phyloP scores from a whole-genome alignment of 2,113 vertebrate species.

The Apaloderma vittatum region DNA sequence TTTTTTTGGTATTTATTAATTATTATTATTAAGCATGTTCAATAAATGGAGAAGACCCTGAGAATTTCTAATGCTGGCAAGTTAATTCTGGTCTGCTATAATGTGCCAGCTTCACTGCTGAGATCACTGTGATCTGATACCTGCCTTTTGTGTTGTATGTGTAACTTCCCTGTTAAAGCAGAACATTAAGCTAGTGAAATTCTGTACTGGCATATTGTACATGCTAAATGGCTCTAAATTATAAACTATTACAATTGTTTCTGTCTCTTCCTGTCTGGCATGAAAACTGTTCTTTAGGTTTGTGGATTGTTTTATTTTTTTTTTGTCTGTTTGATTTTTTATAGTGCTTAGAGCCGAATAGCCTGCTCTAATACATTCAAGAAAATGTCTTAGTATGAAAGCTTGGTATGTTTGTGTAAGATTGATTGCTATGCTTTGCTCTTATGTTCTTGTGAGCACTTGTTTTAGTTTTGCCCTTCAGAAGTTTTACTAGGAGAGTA shows the following conservation, averaged over 20 bases:
- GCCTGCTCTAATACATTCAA: not conserved
- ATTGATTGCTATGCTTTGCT: not conserved
- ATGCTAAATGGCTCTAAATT: not conserved
- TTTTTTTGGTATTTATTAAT: not conserved
- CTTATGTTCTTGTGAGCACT: not conserved
- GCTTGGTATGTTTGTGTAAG: not conserved
- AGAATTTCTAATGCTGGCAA: not conserved
- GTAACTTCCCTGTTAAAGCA: not conserved
- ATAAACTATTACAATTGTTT: not conserved
- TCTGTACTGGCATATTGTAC: not conserved
- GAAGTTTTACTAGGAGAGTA: constrained; percentile 23
- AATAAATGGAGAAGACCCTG: not conserved
- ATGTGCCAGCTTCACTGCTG: not conserved
- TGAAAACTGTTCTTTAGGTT: not conserved
- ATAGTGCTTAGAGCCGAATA: not conserved
- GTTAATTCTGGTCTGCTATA: not conserved
- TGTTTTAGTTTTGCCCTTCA: constrained; percentile 32
- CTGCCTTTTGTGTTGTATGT: fast-evolving
- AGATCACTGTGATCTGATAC: fast-evolving
- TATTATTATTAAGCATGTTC: not conserved
- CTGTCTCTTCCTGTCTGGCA: not conserved
- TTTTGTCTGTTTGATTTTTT: not conserved
- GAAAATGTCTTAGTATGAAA: not conserved
- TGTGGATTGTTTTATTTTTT: too few relatives aligned
- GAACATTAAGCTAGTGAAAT: not conserved